Evolutionary conservation across 2,888 invertebrate genomes (phyloP), one percentile per base, ranked within the genome.

Genomic region (Lypha dubia): DNA sequence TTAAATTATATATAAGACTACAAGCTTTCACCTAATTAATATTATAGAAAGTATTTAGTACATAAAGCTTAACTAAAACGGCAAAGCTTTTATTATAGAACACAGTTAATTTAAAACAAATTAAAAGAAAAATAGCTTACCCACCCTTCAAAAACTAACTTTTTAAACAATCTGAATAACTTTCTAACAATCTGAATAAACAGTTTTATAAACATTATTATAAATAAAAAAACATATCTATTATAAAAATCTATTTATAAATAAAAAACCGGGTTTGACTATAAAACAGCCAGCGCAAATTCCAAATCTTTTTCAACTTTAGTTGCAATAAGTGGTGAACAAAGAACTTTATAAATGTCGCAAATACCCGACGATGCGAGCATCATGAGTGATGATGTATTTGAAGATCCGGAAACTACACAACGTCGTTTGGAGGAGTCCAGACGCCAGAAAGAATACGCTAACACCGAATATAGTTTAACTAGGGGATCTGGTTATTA

Each of bases 321-420:
- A 75, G 28, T 51, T 71, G 24, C 22, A 11, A 53, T n/a, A 62
- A 67, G 62, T 17, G 11, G 11, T 22, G 51, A 8, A 28, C 20
- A 51, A 32, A 53, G 11, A 73, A 53, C 4, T 20, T 41, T 7
- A 63, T 60, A 85, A 88, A 93, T 94, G 93, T 93, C 93, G 84
- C 94, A 94, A 63, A 94, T 88, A 82, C 88, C 94, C 56, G 96
- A 96, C 88, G 96, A 96, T 92, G 96, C 95, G 88, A 92, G 92
- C 87, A 88, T 87, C 53, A 95, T 96, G 94, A 96, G 96, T 89
- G 96, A 97, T 92, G 96, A 97, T 91, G 97, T 96, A 68, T 97
- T 97, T 89, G 96, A 96, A 89, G 94, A 95, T 53, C 92, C 93
- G 35, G 94, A 94, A 85, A 91, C 92, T 49, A 92, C 92, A 24